Conservation (phyloP, 1,140 invertebrate species). For the Lepidurus arcticus region DNA sequence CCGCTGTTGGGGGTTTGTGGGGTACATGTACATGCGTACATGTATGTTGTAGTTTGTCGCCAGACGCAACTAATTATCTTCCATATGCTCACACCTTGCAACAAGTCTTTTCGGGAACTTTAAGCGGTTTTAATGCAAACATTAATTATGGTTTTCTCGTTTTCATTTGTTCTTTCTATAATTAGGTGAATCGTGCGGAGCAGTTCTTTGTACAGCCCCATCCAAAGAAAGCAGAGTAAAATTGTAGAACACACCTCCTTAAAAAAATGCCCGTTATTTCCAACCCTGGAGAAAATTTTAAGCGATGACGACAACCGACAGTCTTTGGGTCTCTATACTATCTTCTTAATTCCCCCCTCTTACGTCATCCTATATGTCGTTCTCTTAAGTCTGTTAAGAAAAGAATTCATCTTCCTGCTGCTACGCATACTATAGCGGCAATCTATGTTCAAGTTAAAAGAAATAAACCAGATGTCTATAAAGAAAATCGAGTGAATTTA, state of each 20-base stretch:
- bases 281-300: background rate
- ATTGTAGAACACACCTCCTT: too few species aligned
- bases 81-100: too few species aligned
- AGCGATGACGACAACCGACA: background rate
- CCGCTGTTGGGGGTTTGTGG: background rate
- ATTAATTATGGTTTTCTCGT: too few species aligned
- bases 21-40: background rate
- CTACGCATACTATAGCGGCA: background rate
- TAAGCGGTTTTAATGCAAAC: too few species aligned
- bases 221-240: too few species aligned
- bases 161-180: too few species aligned
- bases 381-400: background rate
- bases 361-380: background rate
- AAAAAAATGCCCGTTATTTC: too few species aligned
- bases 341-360: background rate
- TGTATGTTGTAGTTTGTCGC: background rate
- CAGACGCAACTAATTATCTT: too few species aligned
- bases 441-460: slow-evolving; percentile 1
- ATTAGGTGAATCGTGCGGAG: too few species aligned
- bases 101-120: too few species aligned
- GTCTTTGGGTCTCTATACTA: background rate
- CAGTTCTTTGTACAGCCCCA: too few species aligned
- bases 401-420: slow-evolving; percentile 12
- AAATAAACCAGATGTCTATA: background rate
- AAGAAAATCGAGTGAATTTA: background rate